Evolutionary conservation across 2,888 invertebrate genomes (phyloP).

Genomic region (Epiblema foenella): DNA sequence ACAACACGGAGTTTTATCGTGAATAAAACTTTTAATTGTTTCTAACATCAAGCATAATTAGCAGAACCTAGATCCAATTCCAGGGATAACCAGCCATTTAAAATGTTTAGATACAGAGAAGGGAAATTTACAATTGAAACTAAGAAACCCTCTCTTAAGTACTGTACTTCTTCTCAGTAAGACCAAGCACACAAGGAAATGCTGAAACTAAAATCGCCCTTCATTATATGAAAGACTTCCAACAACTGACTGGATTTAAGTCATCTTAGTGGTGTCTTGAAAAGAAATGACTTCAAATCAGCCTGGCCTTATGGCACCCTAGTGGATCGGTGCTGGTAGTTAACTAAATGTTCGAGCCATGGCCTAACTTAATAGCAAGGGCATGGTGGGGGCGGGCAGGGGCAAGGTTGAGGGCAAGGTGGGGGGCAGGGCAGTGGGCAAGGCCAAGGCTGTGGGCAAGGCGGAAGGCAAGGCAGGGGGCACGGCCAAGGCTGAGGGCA

Average conservation of each 20-base stretch:
- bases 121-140: neutral
- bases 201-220: neutral
- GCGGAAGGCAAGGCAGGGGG: constrained; percentile 19
- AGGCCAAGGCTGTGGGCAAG: constrained; percentile 26
- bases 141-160: neutral
- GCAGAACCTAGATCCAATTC: neutral
- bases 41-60: neutral
- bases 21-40: too few species aligned
- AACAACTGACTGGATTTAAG: neutral
- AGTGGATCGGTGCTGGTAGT: neutral
- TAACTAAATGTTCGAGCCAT: constrained; percentile 8
- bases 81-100: neutral
- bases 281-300: neutral
- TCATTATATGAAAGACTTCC: neutral
- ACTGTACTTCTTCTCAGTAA: neutral
- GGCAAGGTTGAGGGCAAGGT: constrained; percentile 29
- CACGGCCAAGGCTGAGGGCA: constrained; percentile 3
- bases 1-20: neutral
- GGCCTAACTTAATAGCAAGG: constrained; percentile 13
- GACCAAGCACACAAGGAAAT: neutral
- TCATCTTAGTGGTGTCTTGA: neutral
- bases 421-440: constrained; percentile 21
- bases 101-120: neutral
- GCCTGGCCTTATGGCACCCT: neutral
- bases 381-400: constrained; percentile 26